These are phyloP conservation scores for Melanostoma scalare DNA, from an alignment of 2,888 invertebrate genomes.

Conservation along the genomic window DNA sequence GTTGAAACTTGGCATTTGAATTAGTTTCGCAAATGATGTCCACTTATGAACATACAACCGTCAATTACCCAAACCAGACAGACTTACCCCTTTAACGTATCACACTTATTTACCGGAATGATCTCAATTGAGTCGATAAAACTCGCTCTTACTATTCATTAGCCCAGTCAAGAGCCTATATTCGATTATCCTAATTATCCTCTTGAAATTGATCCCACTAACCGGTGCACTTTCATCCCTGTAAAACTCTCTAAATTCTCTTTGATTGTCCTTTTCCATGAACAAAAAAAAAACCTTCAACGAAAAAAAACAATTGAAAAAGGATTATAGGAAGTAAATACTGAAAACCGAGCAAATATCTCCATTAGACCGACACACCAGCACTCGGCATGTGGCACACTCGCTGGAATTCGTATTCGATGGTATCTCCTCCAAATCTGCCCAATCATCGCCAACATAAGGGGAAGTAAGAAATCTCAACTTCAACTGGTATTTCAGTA, in stretches of 20 bases:
- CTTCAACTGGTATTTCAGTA: constrained; percentile 27
- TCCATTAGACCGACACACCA: constrained; percentile 53
- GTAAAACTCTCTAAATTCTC: constrained; percentile 37
- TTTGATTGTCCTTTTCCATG: constrained; percentile 52
- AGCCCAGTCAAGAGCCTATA: constrained; percentile 26
- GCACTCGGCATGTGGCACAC: constrained; percentile 55
- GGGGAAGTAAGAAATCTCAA: constrained; percentile 30
- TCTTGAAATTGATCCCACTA: constrained; percentile 57
- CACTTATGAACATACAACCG: not conserved
- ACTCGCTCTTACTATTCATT: constrained; percentile 28
- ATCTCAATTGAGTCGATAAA: constrained; percentile 29
- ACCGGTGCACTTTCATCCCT: constrained; percentile 39
- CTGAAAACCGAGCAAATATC: constrained; percentile 56
- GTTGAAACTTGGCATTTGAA: no score
- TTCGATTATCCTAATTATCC: constrained; percentile 71
- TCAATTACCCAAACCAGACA: no score
- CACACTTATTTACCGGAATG: not conserved
- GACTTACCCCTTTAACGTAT: not conserved
- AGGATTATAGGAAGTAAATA: constrained; percentile 71
- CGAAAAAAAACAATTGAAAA: constrained; percentile 59
- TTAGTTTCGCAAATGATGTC: not conserved
- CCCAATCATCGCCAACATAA: constrained; percentile 55
- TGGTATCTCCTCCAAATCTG: constrained; percentile 67
- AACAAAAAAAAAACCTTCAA: not conserved
- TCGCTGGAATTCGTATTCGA: constrained; percentile 52